Conservation (phyloP, 1,140 invertebrate species). For the Cephus cinctus region DNA sequence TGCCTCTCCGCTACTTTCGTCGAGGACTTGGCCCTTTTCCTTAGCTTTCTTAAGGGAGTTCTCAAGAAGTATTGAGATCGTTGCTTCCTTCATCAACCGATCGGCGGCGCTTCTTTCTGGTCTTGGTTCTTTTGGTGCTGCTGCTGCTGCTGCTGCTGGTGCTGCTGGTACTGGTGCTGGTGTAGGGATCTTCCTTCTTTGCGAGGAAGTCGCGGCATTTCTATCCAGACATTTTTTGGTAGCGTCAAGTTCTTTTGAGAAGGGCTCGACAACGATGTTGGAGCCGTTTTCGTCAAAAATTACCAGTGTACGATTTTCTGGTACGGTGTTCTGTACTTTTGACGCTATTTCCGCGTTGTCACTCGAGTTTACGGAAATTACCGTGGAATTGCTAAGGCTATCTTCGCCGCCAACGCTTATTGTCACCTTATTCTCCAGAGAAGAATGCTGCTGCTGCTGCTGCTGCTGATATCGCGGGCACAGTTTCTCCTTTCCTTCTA, state of each 20-base stretch:
- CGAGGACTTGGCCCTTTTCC: slow-evolving; percentile 47
- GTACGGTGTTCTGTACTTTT: slow-evolving; percentile 31
- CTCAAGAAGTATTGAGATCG: slow-evolving; percentile 49
- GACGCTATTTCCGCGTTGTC: slow-evolving; percentile 27
- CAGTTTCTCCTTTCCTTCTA: slow-evolving; percentile 73
- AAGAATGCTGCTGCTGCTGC: too few species aligned
- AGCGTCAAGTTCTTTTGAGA: too few species aligned
- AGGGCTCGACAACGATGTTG: slow-evolving; percentile 47
- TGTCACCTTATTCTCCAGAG: slow-evolving; percentile 52
- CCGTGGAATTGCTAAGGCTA: slow-evolving; percentile 49
- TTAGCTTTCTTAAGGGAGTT: slow-evolving; percentile 49
- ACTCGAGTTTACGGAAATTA: slow-evolving; percentile 50
- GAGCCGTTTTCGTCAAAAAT: slow-evolving; percentile 51
- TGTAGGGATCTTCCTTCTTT: too few species aligned
- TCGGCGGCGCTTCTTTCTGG: slow-evolving; percentile 27
- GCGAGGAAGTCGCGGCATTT: too few species aligned
- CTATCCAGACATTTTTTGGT: too few species aligned
- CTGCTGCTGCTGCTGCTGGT: slow-evolving; percentile 3
- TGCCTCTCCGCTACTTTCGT: slow-evolving; percentile 47
- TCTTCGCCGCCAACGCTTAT: slow-evolving; percentile 52
- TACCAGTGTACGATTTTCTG: slow-evolving; percentile 49
- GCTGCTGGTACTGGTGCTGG: too few species aligned
- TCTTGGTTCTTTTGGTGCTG: slow-evolving; percentile 17
- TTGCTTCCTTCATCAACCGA: slow-evolving; percentile 39
- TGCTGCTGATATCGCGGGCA: slow-evolving; percentile 65